Base-by-base conservation (phyloP, 1,140 invertebrate genomes). In the Amphibalanus amphitrite region DNA sequence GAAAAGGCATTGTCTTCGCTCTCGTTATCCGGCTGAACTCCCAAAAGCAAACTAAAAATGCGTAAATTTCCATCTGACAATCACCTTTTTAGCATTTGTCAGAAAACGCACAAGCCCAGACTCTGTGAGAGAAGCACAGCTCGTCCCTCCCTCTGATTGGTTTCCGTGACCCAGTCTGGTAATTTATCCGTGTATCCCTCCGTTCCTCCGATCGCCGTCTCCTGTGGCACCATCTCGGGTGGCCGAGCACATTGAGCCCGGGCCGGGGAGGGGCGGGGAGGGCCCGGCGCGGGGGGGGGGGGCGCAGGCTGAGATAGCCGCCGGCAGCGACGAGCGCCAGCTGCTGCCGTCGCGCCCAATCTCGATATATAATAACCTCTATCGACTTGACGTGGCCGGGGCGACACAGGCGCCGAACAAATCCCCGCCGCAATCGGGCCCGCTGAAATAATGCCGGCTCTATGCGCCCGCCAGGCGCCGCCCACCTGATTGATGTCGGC, bases 351-450 rank as follows among this genome's bases (percentile, higher is more conserved):
- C 47, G 47, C 17, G 47, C 6, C 47, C 47, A 59, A 59, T 59
- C 47, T 59, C 47, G 47, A 59, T 59, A 59, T 59, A 59, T 59
- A 59, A 59, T 59, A 59, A 59, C 47, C 47, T 59, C 47, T 59
- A 59, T 59, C 47, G 47, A 59, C 47, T 59, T 59, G 13, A 59
- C 20, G 47, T 59, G 47, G 10, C 47, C 47, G 47, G 47, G 17
- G 6, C 47, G 47, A 59, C 47, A 6, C 47, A 20, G 13, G 10
- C 47, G 47, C 20, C 6, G 10, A 17, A 59, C 47, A 59, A 59
- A 59, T 59, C 47, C 47, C 47, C 47, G 47, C 47, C 47, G 47
- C 47, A 59, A 59, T 59, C 47, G 10, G 47, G 47, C 47, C 47
- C 47, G 47, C 10, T 59, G 23, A 59, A 59, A 59, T 59, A 59